These are phyloP conservation scores for Cartodere bifasciata DNA, from an alignment of 2,888 invertebrate species.

Conservation along the genomic window DNA sequence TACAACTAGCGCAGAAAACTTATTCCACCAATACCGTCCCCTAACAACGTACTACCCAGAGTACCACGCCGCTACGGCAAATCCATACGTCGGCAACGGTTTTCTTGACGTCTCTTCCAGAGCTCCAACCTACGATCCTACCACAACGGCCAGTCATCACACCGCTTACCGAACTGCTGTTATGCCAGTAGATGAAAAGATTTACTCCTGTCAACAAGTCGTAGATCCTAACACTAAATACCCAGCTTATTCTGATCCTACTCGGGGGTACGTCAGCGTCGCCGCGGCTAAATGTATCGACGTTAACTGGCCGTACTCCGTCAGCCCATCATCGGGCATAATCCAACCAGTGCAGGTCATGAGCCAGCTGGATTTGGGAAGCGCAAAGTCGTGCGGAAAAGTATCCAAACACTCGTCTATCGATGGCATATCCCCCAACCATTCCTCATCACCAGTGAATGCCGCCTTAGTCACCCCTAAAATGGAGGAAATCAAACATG, in stretches of 20 bases:
- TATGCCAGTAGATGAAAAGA: slow-evolving; percentile 42
- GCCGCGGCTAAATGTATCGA: slow-evolving; percentile 36
- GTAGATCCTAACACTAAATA: slow-evolving; percentile 44
- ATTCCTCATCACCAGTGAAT: slow-evolving; percentile 49
- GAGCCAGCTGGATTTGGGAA: slow-evolving; percentile 25
- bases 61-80: slow-evolving; percentile 54
- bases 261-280: slow-evolving; percentile 41
- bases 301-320: slow-evolving; percentile 38
- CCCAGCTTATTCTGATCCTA: slow-evolving; percentile 44
- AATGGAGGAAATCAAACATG: slow-evolving; percentile 46
- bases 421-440: slow-evolving; percentile 44
- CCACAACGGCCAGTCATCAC: slow-evolving; percentile 35
- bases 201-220: slow-evolving; percentile 47
- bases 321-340: slow-evolving; percentile 37
- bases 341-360: slow-evolving; percentile 37
- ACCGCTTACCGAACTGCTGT: slow-evolving; percentile 29
- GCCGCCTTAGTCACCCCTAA: slow-evolving; percentile 45
- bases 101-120: slow-evolving; percentile 66
- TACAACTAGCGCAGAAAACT: slow-evolving; percentile 62
- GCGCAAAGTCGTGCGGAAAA: slow-evolving; percentile 27
- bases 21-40: slow-evolving; percentile 85
- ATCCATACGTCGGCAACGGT: slow-evolving; percentile 64
- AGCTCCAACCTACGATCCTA: slow-evolving; percentile 47
- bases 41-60: slow-evolving; percentile 71
- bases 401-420: slow-evolving; percentile 30